Base-by-base conservation (phyloP, 2,888 invertebrate species). In the Neocrepidodera transversa region DNA sequence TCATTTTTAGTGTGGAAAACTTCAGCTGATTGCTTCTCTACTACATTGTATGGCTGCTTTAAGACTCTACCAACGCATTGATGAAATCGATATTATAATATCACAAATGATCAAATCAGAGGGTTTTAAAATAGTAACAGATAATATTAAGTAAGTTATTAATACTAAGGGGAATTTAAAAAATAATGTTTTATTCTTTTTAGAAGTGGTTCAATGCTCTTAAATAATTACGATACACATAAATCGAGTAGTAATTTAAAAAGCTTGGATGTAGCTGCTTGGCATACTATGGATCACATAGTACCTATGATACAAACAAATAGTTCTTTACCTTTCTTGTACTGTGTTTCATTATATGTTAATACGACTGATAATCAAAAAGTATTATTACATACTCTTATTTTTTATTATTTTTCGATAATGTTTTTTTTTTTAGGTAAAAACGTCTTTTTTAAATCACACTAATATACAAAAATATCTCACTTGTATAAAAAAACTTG, bases 201-300 rank as follows among this genome's bases (percentile, higher is more conserved):
- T 64, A 82, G 82, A 51, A 75, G 71, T 10, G 76, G 78, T 5
- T 84, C 84, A 16, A 83, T 84, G 77, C 74, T 84, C 54, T 69
- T 84, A 62, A 80, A 81, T 47, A 74, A 77, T 42, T 76, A 75
- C 48, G 74, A 74, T 32, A 64, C 75, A 3, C 77, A 79, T 23
- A 73, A 72, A 52, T 74, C 78, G n/a, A 75, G 81, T 42, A 76
- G 79, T 38, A 83, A 84, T 60, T 68, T 81, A 20, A 79, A 78
- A 47, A 76, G 81, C 7, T 75, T 82, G 2, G 80, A 80, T 71
- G 76, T 81, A 1, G 78, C 80, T 20, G 79, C 80, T 47, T 76
- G 82, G 72, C 74, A 76, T 28, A 72, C 81, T 1, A 74, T 79
- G 35, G 83, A 83, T 26, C 78, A 82, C 67, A 69, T 84, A 8